These are phyloP conservation scores for Rallus limicola DNA, from an alignment of 2,113 vertebrate genomes.

Conservation along the genomic window DNA sequence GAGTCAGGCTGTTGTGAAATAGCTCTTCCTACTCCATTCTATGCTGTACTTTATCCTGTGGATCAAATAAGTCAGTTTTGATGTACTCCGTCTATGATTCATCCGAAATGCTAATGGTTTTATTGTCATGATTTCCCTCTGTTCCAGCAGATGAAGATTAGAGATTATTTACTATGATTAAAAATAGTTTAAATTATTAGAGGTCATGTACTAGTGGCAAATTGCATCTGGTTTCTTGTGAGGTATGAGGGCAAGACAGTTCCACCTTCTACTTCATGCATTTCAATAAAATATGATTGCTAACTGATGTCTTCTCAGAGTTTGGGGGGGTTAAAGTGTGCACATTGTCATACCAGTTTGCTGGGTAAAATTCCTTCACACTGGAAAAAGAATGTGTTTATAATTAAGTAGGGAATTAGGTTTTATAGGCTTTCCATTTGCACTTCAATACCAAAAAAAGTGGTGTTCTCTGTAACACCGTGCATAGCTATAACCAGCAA, in stretches of 20 bases:
- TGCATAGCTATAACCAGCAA: background rate
- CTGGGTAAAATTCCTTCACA: background rate
- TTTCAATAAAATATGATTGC: background rate
- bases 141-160: background rate
- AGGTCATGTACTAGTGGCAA: background rate
- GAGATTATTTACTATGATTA: background rate
- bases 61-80: background rate
- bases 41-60: background rate
- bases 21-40: background rate
- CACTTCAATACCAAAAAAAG: background rate
- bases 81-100: background rate
- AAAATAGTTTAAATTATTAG: background rate
- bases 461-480: background rate
- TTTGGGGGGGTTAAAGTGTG: background rate
- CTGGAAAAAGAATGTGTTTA: background rate
- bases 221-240: background rate
- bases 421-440: constrained; percentile 7
- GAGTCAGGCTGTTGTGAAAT: background rate
- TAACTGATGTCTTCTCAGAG: background rate
- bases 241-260: background rate
- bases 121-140: background rate
- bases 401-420: background rate
- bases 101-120: background rate
- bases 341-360: background rate
- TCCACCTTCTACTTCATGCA: background rate